Evolutionary conservation across 2,113 vertebrate genomes (phyloP).

Genomic region (Corythoichthys haematopterus): DNA sequence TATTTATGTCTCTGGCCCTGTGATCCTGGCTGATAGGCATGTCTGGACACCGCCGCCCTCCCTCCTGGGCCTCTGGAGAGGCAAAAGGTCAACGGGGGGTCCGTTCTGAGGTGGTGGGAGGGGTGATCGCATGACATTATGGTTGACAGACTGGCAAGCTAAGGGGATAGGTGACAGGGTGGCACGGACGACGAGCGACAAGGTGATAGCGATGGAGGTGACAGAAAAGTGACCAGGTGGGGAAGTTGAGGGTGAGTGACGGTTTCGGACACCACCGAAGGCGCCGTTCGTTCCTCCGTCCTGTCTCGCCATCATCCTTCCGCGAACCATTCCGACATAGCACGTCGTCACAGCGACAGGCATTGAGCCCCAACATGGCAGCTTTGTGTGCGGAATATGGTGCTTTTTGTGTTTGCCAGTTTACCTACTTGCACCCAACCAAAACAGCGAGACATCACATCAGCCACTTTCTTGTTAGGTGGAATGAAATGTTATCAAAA

Average conservation of each 20-base stretch:
- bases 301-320: slow-evolving; percentile 52
- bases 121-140: slow-evolving; percentile 54
- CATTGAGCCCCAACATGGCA: slow-evolving; percentile 15
- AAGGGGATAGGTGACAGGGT: slow-evolving; percentile 65
- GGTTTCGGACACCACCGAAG: slow-evolving; percentile 40
- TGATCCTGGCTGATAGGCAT: slow-evolving; percentile 67
- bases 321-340: slow-evolving; percentile 35
- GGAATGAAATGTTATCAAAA: no score
- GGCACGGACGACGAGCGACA: slow-evolving; percentile 60
- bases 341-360: slow-evolving; percentile 50
- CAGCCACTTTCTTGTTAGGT: background rate
- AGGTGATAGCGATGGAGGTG: slow-evolving; percentile 65
- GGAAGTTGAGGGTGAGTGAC: slow-evolving; percentile 60
- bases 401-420: background rate
- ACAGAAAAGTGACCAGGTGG: slow-evolving; percentile 67
- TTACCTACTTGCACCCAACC: background rate
- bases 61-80: slow-evolving; percentile 55
- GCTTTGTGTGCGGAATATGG: background rate
- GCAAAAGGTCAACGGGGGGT: slow-evolving; percentile 57
- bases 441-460: background rate
- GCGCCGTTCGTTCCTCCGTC: slow-evolving; percentile 36
- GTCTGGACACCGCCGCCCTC: slow-evolving; percentile 58
- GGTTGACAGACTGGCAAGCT: slow-evolving; percentile 58
- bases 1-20: slow-evolving; percentile 53
- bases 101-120: slow-evolving; percentile 9